Evolutionary conservation across 1,140 invertebrate genomes (phyloP), one percentile per base, ranked within the genome.

Genomic region (Drosophila eugracilis): DNA sequence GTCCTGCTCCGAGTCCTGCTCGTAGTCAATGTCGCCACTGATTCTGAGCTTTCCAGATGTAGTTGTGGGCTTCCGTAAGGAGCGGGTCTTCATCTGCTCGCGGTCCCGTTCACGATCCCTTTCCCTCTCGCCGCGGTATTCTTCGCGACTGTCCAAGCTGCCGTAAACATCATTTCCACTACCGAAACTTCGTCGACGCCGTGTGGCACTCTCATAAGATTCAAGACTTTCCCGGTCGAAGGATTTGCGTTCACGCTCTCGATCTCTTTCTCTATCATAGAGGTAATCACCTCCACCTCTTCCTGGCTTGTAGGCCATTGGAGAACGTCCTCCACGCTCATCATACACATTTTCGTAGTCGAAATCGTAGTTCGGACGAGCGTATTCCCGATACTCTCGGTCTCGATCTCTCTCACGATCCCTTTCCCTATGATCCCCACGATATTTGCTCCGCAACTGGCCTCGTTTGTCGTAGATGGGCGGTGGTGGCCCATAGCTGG

Each of bases 211-310:
- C 54, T 91, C 91, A 26, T 77, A 91, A 1, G 91, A 92, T n/a
- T 91, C 91, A 1, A 90, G 75, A 41, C 91, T 91, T 28, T 92
- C 91, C 1, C 91, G 86, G 65, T 92, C 91, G 17, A 92, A 92
- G 22, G 91, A 91, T 10, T 90, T 90, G n/a, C 90, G 76, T 4
- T 83, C 78, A 6, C 78, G 66, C 5, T 90, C 83, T 3, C 76
- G 54, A 2, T 78, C 76, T 21, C 78, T 36, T 14, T 81, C 80
- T 7, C 84, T 66, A 9, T 90, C 78, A 42, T 91, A 91, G 1
- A 91, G 49, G 42, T 91, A 90, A 7, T 91, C 85, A 5, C 48
- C 71, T 1, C 79, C 72, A 3, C 72, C 69, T 4, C 45, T 42
- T 17, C 44, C 63, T 0, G 85, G n/a, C 21, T 88, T 90, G 39